Evolutionary conservation across 2,888 invertebrate genomes (phyloP), one percentile per base, ranked within the genome.

Genomic region (Mystacides longicornis): DNA sequence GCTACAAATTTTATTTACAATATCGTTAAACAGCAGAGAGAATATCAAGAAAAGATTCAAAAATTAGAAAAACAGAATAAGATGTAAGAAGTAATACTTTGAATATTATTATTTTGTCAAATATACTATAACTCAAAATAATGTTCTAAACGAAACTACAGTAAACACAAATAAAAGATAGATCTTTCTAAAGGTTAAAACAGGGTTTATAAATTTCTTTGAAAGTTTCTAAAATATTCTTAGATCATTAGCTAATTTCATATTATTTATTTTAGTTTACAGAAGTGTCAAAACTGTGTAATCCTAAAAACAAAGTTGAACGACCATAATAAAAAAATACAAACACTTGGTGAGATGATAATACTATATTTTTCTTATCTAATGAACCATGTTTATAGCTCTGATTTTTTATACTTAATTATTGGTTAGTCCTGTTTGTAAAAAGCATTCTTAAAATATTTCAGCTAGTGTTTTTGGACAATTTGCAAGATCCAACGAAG

Each of bases 211-310:
- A n/a, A 11, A 43, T 5, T 43, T 52, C 22, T 52, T 9, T 2
- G 14, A 2, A 45, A 45, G 22, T 23, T 45, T n/a, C 33, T 22
- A 16, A 21, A 9, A 3, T 43, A 5, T 43, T 18, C 9, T 14
- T 14, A 16, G 43, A 43, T 43, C 5, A 5, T 43, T 43, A 5
- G 16, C 5, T 43, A 9, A 47, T 9, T 16, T 14, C 7, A 9
- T 31, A 14, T 31, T 31, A 43, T 33, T 31, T 53, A 3, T 57
- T 56, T 43, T 20, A 58, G 58, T 19, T 49, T 58, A 31, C 52
- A 58, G 49, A 55, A 52, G 19, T 60, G 60, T 49, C 11, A 49
- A 19, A 57, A 54, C n/a, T 60, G 60, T 48, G 18, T 21, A 9
- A 20, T 9, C 7, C 43, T 60, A 14, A 51, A 60, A 42, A 52